Percentiles rank a stretch among this genome's conserved stretches.
Conservation (phyloP, 2,797 vertebrate species). For the Steatocranus sp. region DNA sequence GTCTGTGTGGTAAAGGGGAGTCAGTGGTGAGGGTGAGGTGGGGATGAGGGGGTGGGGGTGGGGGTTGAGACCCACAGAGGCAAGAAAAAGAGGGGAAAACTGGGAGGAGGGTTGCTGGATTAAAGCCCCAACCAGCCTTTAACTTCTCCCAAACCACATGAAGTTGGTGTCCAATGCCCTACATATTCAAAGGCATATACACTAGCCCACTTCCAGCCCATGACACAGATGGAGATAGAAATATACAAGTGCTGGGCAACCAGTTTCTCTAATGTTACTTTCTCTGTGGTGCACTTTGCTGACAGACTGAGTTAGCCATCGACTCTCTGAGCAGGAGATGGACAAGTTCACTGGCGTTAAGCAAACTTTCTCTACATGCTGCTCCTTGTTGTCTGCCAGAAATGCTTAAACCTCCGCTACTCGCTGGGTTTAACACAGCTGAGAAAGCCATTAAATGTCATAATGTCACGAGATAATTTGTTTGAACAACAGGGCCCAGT, state of each 20-base stretch:
- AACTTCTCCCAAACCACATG: slow-evolving; percentile 72
- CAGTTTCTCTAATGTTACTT: slow-evolving; percentile 62
- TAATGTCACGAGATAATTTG: slow-evolving; percentile 10
- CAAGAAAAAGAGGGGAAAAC: slow-evolving; percentile 60
- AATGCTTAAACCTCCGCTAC: background rate
- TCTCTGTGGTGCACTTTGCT: slow-evolving; percentile 61
- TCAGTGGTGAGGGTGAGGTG: slow-evolving; percentile 16
- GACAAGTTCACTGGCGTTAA: slow-evolving; percentile 50
- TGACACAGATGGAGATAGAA: slow-evolving; percentile 73
- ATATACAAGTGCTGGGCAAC: slow-evolving; percentile 66
- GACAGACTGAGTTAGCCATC: slow-evolving; percentile 64
- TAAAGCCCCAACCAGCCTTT: slow-evolving; percentile 68
- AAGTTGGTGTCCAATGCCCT: slow-evolving; percentile 70
- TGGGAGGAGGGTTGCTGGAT: slow-evolving; percentile 62
- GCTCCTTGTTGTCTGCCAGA: slow-evolving; percentile 48
- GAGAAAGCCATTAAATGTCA: slow-evolving; percentile 17
- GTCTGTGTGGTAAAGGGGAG: slow-evolving; percentile 33
- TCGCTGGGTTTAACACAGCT: slow-evolving; percentile 12
- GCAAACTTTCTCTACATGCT: slow-evolving; percentile 39
- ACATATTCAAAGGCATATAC: slow-evolving; percentile 68
- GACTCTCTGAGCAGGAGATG: slow-evolving; percentile 43
- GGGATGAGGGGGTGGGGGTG: slow-evolving; percentile 40
- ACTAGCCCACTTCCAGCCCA: slow-evolving; percentile 56
- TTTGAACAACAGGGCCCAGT: slow-evolving; percentile 43
- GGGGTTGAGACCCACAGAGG: slow-evolving; percentile 47